These are phyloP conservation scores for Mycalesis mineus DNA, from an alignment of 2,888 invertebrate species.

Conservation along the genomic window DNA sequence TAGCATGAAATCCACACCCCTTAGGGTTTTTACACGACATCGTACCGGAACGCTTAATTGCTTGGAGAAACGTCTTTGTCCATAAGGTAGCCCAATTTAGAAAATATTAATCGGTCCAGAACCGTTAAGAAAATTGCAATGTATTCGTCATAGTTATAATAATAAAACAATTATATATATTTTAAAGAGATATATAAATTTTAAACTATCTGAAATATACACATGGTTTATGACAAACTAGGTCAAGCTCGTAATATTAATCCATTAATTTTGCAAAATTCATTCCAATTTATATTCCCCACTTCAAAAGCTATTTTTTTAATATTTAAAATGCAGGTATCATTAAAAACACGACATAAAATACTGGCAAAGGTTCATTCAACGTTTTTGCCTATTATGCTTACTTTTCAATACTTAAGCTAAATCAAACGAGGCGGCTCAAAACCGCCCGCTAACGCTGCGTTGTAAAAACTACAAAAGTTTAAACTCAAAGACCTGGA, in stretches of 20 bases:
- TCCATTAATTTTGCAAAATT: background rate
- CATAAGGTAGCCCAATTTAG: no score
- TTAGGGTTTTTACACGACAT: no score
- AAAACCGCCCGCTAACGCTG: background rate
- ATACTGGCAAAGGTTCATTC: conserved; percentile 17
- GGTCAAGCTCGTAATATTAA: background rate
- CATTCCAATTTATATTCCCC: conserved; percentile 1
- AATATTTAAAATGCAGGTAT: conserved; percentile 8
- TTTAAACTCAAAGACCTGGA: no score
- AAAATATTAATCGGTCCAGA: no score
- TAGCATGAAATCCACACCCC: no score
- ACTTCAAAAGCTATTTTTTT: conserved; percentile 7
- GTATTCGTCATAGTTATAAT: no score
- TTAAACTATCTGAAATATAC: background rate
- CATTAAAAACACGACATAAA: conserved; percentile 9
- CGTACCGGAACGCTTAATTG: no score
- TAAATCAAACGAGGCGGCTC: background rate
- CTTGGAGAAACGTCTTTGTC: no score
- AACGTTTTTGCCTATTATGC: conserved; percentile 21
- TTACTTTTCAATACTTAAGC: conserved; percentile 17
- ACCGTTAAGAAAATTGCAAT: no score
- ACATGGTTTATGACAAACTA: conserved; percentile 1
- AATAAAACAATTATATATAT: no score
- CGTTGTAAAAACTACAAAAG: background rate
- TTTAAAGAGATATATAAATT: no score